Evolutionary conservation across 2,113 vertebrate genomes (phyloP).

Genomic region (Climacteris rufus): DNA sequence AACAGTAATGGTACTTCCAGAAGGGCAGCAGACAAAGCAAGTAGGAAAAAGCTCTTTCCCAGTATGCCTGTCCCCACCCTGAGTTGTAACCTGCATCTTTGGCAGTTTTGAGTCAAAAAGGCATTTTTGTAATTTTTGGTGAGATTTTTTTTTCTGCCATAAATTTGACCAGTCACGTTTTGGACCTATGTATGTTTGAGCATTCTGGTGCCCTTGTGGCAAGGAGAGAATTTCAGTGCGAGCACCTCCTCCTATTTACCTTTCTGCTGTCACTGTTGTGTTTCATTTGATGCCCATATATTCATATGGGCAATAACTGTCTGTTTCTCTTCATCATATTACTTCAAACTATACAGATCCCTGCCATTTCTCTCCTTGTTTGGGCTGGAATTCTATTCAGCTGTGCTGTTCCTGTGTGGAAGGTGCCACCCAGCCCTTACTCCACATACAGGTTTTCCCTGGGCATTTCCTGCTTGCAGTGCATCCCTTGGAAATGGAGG

Average conservation of each 20-base stretch:
- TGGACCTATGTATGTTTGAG: neutral
- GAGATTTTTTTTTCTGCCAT: neutral
- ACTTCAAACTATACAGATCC: neutral
- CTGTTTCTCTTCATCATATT: neutral
- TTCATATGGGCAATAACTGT: neutral
- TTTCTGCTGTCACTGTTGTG: neutral
- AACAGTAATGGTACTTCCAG: too few relatives aligned
- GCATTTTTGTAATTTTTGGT: neutral
- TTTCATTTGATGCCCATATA: neutral
- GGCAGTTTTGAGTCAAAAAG: neutral
- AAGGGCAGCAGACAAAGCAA: neutral
- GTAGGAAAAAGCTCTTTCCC: neutral
- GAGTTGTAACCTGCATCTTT: neutral
- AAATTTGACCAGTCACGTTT: neutral
- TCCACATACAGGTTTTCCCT: neutral
- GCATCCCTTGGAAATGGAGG: neutral
- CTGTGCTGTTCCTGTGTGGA: neutral
- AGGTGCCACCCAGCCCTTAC: neutral
- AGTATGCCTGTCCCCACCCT: neutral
- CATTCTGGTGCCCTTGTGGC: neutral
- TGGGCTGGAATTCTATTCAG: neutral
- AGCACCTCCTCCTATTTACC: neutral
- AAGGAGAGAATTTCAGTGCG: neutral
- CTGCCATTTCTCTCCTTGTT: neutral
- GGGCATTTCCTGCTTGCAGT: neutral